These are phyloP conservation scores for Chironomus tepperi DNA, from an alignment of 1,140 invertebrate genomes.

Conservation along the genomic window DNA sequence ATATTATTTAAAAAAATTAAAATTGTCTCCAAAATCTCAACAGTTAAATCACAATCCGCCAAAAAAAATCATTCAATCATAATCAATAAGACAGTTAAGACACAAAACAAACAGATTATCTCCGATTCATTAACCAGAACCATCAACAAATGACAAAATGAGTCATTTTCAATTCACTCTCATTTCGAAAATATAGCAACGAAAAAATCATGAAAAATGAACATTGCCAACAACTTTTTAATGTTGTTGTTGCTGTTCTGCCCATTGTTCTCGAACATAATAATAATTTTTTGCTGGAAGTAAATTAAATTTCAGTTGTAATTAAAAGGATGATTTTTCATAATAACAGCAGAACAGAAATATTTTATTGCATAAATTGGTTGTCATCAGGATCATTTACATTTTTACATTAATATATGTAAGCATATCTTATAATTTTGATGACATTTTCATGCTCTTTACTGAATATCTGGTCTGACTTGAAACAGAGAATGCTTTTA, in stretches of 20 bases:
- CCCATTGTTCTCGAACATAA: too few species aligned
- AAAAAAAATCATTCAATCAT: too few species aligned
- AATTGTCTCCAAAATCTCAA: too few species aligned
- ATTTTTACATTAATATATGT: slow-evolving; percentile 8
- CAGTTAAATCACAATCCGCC: too few species aligned
- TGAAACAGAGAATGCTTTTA: not conserved
- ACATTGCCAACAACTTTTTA: too few species aligned
- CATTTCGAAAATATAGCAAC: not conserved
- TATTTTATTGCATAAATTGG: slow-evolving; percentile 3
- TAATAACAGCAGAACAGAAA: not conserved
- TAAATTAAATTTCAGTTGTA: not conserved
- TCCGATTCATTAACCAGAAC: too few species aligned
- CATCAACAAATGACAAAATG: not conserved
- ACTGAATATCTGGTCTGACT: too few species aligned
- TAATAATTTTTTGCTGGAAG: not conserved
- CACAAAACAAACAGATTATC: too few species aligned
- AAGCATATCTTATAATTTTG: not conserved
- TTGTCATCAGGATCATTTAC: slow-evolving; percentile 7
- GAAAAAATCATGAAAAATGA: too few species aligned
- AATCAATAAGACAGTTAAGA: too few species aligned
- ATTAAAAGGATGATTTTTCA: not conserved
- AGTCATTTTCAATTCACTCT: not conserved
- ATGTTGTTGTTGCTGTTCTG: too few species aligned
- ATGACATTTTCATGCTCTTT: not conserved
- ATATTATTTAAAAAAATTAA: too few species aligned